phyloP scores from a whole-genome alignment of 2,888 invertebrate genomes.

The Platerodrilus igneus region DNA sequence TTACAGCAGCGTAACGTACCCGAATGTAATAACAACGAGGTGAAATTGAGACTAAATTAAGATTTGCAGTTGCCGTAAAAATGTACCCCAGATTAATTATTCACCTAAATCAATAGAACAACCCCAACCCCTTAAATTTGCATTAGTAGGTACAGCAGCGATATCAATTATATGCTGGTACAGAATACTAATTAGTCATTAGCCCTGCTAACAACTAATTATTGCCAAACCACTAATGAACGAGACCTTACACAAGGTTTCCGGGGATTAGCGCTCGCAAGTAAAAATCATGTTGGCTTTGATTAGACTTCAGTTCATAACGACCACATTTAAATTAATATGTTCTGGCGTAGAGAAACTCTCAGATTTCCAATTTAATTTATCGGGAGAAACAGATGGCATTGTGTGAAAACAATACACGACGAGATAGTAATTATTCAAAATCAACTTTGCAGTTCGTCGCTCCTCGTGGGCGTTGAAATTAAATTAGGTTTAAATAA shows the following conservation, averaged over 20 bases:
- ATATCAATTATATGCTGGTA: constrained; percentile 10
- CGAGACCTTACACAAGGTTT: too few relatives aligned
- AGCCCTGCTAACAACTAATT: constrained; percentile 7
- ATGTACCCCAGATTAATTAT: not conserved
- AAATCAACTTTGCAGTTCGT: constrained; percentile 29
- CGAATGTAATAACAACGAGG: constrained; percentile 17
- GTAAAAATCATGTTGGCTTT: too few relatives aligned
- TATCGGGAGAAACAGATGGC: constrained; percentile 18
- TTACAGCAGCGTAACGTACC: constrained; percentile 10
- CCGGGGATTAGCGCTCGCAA: too few relatives aligned
- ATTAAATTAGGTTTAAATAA: constrained; percentile 33
- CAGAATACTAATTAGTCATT: constrained; percentile 13
- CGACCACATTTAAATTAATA: too few relatives aligned
- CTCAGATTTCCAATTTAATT: constrained; percentile 17
- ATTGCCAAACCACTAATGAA: constrained; percentile 12
- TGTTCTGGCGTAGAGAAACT: too few relatives aligned
- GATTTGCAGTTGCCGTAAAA: constrained; percentile 8
- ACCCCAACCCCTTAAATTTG: constrained; percentile 3
- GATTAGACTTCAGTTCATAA: too few relatives aligned
- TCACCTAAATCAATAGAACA: not conserved
- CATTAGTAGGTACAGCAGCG: constrained; percentile 10
- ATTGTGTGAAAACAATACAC: constrained; percentile 17
- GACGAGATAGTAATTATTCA: constrained; percentile 23
- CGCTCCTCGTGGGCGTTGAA: constrained; percentile 28
- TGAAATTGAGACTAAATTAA: constrained; percentile 20